Percentiles rank a stretch among this genome's conserved stretches.
These are phyloP conservation scores for Dasypogon diadema DNA, from an alignment of 2,888 invertebrate species.

Conservation along the genomic window DNA sequence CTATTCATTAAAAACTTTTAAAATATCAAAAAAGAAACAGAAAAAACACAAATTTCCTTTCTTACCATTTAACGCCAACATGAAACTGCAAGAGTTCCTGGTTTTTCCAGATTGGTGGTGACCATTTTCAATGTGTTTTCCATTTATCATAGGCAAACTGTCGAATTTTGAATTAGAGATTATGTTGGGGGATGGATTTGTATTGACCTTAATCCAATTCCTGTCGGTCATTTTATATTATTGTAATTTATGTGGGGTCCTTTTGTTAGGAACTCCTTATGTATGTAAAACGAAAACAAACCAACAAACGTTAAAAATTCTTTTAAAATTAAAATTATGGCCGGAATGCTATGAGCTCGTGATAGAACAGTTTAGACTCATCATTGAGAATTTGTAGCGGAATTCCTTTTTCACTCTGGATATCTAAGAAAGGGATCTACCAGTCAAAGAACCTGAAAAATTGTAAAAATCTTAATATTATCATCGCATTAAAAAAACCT, in stretches of 20 bases:
- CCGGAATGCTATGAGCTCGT: slow-evolving; percentile 15
- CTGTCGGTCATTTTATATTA: slow-evolving; percentile 9
- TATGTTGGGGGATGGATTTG: background rate
- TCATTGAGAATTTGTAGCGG: background rate
- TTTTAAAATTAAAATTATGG: background rate
- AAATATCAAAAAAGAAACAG: background rate
- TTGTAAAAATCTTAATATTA: too few relatives aligned
- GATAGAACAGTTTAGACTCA: background rate
- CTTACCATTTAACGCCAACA: background rate
- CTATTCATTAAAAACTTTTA: too few relatives aligned
- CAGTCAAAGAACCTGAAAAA: too few relatives aligned
- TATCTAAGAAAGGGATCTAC: too few relatives aligned
- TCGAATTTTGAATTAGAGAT: slow-evolving; percentile 22
- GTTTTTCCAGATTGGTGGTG: background rate
- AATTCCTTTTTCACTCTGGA: too few relatives aligned
- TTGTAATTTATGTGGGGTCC: background rate
- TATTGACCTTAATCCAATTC: slow-evolving; percentile 21
- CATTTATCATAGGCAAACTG: slow-evolving; percentile 1
- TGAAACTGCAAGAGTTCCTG: background rate
- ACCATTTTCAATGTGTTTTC: slow-evolving; percentile 23
- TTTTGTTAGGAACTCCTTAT: background rate
- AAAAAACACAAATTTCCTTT: background rate
- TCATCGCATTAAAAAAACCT: too few relatives aligned
- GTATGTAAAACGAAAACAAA: too few relatives aligned
- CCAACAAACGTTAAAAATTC: too few relatives aligned